Percentiles rank a stretch among this genome's conserved stretches.
Conservation (phyloP, 2,797 vertebrate genomes). For the Ctenochaetus hawaiiensis region DNA sequence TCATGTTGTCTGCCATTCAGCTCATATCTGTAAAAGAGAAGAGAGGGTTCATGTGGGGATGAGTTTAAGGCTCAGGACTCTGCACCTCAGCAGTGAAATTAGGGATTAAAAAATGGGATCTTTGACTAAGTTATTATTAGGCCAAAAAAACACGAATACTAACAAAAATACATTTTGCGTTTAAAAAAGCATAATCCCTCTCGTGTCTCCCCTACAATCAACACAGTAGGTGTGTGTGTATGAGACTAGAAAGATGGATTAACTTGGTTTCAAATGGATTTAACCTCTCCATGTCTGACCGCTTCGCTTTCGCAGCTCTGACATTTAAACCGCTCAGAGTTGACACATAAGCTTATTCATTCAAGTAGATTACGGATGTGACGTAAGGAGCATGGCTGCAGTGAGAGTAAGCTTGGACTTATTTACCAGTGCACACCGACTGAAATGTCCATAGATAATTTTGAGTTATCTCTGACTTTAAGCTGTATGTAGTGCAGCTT, state of each 20-base stretch:
- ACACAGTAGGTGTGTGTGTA: neutral
- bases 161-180: neutral
- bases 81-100: neutral
- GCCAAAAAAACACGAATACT: too few species aligned
- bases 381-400: conserved; percentile 9
- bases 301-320: neutral
- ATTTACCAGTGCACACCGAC: accelerated
- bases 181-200: neutral
- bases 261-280: neutral
- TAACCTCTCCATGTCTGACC: neutral
- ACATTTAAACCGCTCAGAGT: conserved; percentile 26
- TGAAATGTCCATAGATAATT: accelerated
- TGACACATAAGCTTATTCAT: conserved; percentile 56
- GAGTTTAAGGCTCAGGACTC: neutral
- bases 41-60: neutral
- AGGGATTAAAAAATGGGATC: too few species aligned
- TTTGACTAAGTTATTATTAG: neutral
- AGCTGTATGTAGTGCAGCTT: too few species aligned
- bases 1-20: neutral
- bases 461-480: too few species aligned
- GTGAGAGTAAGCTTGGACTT: conserved; percentile 4
- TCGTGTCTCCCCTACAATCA: neutral
- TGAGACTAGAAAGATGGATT: neutral
- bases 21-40: neutral
- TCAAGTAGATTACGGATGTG: conserved; percentile 64